Evolutionary conservation across 1,140 invertebrate species (phyloP), one percentile per base, ranked within the genome.

Genomic region (Lerema accius): DNA sequence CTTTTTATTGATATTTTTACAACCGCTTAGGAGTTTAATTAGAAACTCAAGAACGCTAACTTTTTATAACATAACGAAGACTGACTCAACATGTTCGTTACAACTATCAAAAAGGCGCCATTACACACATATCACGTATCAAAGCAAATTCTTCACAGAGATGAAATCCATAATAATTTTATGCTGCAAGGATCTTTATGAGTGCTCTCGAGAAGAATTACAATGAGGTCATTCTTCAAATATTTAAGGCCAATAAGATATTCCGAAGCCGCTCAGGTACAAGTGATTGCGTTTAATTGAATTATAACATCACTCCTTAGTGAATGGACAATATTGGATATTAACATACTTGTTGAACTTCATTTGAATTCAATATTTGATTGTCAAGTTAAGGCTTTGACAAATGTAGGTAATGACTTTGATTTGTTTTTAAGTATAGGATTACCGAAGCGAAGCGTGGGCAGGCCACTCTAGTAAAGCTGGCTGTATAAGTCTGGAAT

Each of bases 241-340:
- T 56, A 45, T 32, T 35, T 35, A 55, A 42, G 4, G 23, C 40
- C 53, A 32, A 56, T 45, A 45, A 43, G 53, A 42, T 55, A 42
- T 56, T 56, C 23, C 23, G 4, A 45, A 9, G 15, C 39, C 40
- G 49, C 19, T 45, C 23, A 56, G 53, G 40, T 56, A 56, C 13
- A 13, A 15, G 53, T n/a, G 39, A 56, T 56, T 28, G 53, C 14
- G 42, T 32, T 43, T 56, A 56, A 56, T 56, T 56, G 39, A 56
- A 56, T 56, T 56, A 56, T 45, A 56, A 45, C 16, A 23, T 45
- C 43, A 45, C 17, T 11, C 13, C 23, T 56, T 45, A 45, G 45
- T n/a, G 23, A 45, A 0, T 7, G 37, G 23, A 32, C 11, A 19
- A 45, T 45, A 56, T 56, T 56, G 40, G 53, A 45, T 56, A 45